A percentile compares a stretch with the other conserved stretches of the same genome.
Evolutionary conservation across 92 coral and sea anemone genomes (phyloP).

Genomic region (Zoanthus solanderi): DNA sequence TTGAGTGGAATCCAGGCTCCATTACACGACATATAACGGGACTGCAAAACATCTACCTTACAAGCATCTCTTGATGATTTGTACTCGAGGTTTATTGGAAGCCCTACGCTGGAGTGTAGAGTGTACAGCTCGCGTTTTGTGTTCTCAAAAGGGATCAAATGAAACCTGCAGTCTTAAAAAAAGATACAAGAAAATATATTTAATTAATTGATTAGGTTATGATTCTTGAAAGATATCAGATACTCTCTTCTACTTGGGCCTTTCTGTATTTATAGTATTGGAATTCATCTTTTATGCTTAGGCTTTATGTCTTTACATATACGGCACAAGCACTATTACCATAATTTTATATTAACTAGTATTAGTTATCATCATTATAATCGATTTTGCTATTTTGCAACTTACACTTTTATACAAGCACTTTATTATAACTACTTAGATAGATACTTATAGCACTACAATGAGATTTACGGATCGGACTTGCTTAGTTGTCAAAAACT

Average conservation of each 20-base stretch:
- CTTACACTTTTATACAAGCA: too few species aligned
- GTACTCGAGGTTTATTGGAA: background rate
- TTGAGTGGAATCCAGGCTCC: slow-evolving; percentile 11
- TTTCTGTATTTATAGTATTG: too few species aligned
- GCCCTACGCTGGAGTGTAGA: background rate
- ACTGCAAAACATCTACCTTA: background rate
- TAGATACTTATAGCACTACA: too few species aligned
- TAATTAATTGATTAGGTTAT: background rate
- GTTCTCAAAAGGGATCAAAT: background rate
- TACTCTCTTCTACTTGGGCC: too few species aligned
- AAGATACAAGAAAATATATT: background rate
- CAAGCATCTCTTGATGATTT: background rate
- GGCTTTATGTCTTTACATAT: too few species aligned
- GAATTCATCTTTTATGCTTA: too few species aligned
- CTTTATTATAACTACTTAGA: too few species aligned
- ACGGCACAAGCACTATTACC: too few species aligned
- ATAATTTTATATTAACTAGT: background rate
- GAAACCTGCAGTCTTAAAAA: slow-evolving; percentile 5
- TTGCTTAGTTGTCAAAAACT: too few species aligned
- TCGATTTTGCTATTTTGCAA: too few species aligned
- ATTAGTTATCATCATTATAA: background rate
- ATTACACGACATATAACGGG: slow-evolving; percentile 21
- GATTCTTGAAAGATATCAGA: too few species aligned
- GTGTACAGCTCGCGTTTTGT: background rate
- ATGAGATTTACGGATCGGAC: too few species aligned